Evolutionary conservation across 2,888 invertebrate genomes (phyloP).

Genomic region (Drosophila atroscutellata): DNA sequence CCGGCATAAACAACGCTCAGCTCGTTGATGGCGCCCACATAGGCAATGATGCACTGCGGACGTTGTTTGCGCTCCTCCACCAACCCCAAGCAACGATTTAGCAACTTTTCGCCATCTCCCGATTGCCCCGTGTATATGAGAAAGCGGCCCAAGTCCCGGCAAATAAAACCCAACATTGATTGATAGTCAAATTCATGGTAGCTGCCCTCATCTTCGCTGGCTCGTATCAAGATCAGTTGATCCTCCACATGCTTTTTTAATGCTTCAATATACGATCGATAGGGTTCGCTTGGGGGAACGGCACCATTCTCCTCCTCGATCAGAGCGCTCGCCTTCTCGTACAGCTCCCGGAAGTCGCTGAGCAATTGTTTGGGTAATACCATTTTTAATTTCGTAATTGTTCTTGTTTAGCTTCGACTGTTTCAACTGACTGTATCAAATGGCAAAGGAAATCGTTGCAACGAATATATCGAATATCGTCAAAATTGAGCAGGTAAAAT

Average conservation of each 20-base stretch:
- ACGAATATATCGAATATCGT: not conserved
- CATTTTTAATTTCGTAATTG: slow-evolving; percentile 28
- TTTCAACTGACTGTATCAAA: too few relatives aligned
- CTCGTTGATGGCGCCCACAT: slow-evolving; percentile 91
- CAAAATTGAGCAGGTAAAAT: not conserved
- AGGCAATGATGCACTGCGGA: slow-evolving; percentile 88
- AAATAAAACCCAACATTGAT: slow-evolving; percentile 88
- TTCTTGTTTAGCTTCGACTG: not conserved
- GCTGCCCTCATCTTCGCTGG: slow-evolving; percentile 74
- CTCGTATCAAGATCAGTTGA: slow-evolving; percentile 61
- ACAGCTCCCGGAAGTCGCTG: slow-evolving; percentile 88
- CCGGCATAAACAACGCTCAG: slow-evolving; percentile 92
- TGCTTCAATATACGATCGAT: too few relatives aligned
- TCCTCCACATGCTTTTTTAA: slow-evolving; percentile 85
- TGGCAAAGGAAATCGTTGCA: too few relatives aligned
- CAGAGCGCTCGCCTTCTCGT: slow-evolving; percentile 89
- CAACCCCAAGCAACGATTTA: slow-evolving; percentile 88
- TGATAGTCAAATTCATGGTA: slow-evolving; percentile 77
- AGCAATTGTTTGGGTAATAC: slow-evolving; percentile 59
- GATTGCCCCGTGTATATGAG: slow-evolving; percentile 92
- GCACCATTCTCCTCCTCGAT: slow-evolving; percentile 70
- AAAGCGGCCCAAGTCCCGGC: slow-evolving; percentile 90
- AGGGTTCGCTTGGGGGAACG: slow-evolving; percentile 87
- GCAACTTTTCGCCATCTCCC: slow-evolving; percentile 89
- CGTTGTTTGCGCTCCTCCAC: slow-evolving; percentile 86